Evolutionary conservation across 2,888 invertebrate genomes (phyloP), one percentile per base, ranked within the genome.

Genomic region (Pristionchus fissidentatus): DNA sequence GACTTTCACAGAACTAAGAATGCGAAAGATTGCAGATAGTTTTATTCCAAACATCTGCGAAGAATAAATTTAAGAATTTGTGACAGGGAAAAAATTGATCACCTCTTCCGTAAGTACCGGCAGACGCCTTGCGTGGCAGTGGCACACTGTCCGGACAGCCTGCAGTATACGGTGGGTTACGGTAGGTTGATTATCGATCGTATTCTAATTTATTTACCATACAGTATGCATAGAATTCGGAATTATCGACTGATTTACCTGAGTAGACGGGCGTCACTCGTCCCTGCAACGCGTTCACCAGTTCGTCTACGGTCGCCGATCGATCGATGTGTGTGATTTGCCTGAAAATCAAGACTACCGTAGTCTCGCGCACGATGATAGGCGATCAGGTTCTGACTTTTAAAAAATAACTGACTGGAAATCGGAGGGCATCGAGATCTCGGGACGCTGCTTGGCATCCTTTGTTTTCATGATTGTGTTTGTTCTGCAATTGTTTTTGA

Each of bases 371-470:
- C 38, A 66, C 66, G 22, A 13, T 1, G 5, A n/a, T 10, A 10
- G 60, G 15, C 15, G 19, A 66, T 66, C 66, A 38, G n/a, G 2
- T 1, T 38, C 66, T 66, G 66, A 66, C 7, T 38, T 66, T 32
- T 60, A 22, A 35, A 35, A 66, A 38, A 38, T 22, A 22, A 32
- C 43, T 70, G 13, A 70, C 70, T 38, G 38, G 70, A 70, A 70
- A 26, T 70, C 26, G 70, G 70, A 70, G 70, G 70, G n/a, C n/a
- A n/a, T n/a, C 7, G 41, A 41, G 70, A 70, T 70, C 70, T 70
- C 41, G 4, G 41, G n/a, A 22, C 15, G 38, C 38, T n/a, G 38
- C 41, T 70, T 35, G 70, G n/a, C 32, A 22, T 41, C n/a, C n/a
- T 10, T 70, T 41, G 38, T 41, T 70, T 38, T 38, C 38, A 70